Percentiles rank a stretch among this genome's conserved stretches.
Conservation (phyloP, 2,113 vertebrate genomes). For the Hystrix brachyura region DNA sequence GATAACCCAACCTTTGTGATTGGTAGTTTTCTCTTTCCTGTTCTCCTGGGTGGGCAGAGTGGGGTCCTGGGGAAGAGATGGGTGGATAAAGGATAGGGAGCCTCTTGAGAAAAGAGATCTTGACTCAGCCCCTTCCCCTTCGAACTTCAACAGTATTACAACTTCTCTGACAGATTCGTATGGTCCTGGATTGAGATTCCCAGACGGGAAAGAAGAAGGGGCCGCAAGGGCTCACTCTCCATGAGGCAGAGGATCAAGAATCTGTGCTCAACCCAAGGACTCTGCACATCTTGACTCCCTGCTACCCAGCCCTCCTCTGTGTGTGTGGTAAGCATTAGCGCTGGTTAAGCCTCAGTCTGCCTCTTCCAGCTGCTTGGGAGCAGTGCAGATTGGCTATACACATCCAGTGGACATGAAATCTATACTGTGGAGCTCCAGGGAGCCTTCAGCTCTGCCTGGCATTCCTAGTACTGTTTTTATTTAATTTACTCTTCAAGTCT, state of each 20-base stretch:
- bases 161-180: neutral
- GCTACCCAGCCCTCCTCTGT: fast-evolving
- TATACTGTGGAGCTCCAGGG: neutral
- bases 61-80: neutral
- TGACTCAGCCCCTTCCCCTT: neutral
- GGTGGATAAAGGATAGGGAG: neutral
- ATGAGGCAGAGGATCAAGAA: neutral
- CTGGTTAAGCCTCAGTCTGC: neutral
- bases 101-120: neutral
- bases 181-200: neutral
- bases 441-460: neutral
- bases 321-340: neutral
- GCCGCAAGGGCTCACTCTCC: neutral
- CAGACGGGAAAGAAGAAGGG: neutral
- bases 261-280: neutral
- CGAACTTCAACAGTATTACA: neutral
- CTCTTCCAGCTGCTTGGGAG: neutral
- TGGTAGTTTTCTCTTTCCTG: neutral
- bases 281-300: neutral
- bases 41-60: neutral
- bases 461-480: neutral
- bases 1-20: neutral
- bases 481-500: neutral
- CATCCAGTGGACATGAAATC: neutral
- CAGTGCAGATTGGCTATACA: neutral